phyloP scores from a whole-genome alignment of 2,113 vertebrate species.

The Neogale vison region DNA sequence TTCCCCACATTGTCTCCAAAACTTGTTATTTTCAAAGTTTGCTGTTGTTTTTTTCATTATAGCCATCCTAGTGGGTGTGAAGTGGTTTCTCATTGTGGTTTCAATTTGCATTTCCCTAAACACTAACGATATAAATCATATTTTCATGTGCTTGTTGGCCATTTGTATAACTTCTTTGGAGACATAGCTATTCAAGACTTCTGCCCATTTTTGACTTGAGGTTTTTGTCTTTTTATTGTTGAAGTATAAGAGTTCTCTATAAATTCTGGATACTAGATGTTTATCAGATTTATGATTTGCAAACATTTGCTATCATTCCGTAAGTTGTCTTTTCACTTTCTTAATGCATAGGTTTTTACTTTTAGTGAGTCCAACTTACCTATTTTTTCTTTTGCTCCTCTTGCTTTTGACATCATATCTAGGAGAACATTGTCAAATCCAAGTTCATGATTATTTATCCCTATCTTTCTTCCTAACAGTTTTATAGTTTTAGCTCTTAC shows the following conservation, averaged over 20 bases:
- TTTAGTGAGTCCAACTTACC: neutral
- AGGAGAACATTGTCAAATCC: neutral
- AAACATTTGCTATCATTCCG: neutral
- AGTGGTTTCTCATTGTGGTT: neutral
- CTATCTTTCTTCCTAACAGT: neutral
- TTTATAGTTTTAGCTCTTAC: neutral
- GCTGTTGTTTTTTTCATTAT: neutral
- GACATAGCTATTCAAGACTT: neutral
- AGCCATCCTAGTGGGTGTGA: neutral
- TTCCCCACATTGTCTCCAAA: neutral
- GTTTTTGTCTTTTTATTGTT: neutral
- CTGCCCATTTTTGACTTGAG: neutral
- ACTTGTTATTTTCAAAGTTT: neutral
- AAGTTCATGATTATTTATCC: neutral
- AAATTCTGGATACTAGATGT: neutral
- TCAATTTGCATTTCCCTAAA: neutral
- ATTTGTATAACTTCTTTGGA: neutral
- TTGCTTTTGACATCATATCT: neutral
- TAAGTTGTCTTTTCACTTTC: neutral
- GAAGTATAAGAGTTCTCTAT: neutral
- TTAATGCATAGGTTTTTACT: neutral
- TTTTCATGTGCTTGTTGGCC: neutral
- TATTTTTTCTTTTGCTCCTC: neutral
- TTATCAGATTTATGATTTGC: neutral
- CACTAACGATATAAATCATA: neutral